Conservation (phyloP, 2,797 vertebrate genomes). For the Hipposideros larvatus region DNA sequence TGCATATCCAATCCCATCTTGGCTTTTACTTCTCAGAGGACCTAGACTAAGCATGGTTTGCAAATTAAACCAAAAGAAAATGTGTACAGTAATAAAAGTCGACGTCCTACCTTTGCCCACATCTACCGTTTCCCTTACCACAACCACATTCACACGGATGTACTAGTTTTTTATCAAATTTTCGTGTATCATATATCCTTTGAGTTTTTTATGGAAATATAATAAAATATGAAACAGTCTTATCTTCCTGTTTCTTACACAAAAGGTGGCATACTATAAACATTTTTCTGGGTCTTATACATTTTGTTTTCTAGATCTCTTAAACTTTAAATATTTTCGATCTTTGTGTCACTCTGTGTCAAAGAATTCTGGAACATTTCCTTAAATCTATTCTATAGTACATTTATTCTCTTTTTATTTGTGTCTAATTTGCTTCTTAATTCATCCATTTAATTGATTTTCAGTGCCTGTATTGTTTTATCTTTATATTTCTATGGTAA, state of each 20-base stretch:
- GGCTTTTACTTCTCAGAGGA: conserved; percentile 35
- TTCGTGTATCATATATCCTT: neutral
- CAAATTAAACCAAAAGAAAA: conserved; percentile 44
- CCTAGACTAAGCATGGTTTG: neutral
- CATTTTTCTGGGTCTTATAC: neutral
- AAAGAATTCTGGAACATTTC: conserved; percentile 16
- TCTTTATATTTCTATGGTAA: neutral
- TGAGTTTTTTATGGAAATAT: neutral
- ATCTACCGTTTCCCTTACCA: neutral
- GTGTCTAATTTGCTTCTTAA: conserved; percentile 54
- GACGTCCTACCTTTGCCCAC: neutral
- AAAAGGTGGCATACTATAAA: conserved; percentile 4
- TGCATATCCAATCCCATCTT: neutral
- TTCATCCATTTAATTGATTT: conserved; percentile 30
- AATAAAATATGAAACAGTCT: conserved; percentile 1
- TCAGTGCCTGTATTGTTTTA: neutral
- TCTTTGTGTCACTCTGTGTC: neutral
- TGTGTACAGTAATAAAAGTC: neutral
- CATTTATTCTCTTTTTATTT: conserved; percentile 52
- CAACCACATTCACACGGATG: neutral
- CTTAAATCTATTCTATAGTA: conserved; percentile 25
- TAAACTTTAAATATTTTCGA: conserved; percentile 38
- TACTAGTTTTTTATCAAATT: neutral
- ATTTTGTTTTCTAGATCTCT: conserved; percentile 54
- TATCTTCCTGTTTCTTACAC: conserved; percentile 51